A percentile compares a stretch with the other conserved stretches of the same genome.
These are phyloP conservation scores for Tauraco hartlaubi DNA, from an alignment of 2,797 vertebrate genomes.

Conservation along the genomic window DNA sequence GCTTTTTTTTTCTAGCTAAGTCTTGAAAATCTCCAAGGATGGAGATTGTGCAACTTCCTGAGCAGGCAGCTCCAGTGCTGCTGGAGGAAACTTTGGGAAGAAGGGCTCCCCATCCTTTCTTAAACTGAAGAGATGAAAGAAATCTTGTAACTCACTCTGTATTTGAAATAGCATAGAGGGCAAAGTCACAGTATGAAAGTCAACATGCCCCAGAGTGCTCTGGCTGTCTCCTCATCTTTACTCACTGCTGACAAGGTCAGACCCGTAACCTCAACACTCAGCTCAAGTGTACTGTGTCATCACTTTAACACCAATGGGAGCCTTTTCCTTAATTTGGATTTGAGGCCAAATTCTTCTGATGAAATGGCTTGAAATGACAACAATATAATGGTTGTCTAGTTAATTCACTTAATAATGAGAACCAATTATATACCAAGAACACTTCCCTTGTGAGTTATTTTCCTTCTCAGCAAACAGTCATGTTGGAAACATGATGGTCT, in stretches of 20 bases:
- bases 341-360: not conserved
- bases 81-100: not conserved
- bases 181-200: not conserved
- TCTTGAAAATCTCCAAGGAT: not conserved
- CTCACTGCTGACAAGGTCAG: not conserved
- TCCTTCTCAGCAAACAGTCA: not conserved
- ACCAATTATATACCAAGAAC: not conserved
- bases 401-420: not conserved
- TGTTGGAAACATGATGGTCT: not conserved
- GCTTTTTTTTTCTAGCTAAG: not conserved
- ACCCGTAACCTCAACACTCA: not conserved
- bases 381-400: not conserved
- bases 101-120: not conserved
- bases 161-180: not conserved
- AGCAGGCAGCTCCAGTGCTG: fast-evolving
- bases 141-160: not conserved
- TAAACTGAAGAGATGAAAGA: not conserved
- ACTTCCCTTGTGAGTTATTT: not conserved
- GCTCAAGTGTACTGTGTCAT: not conserved
- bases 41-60: not conserved
- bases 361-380: not conserved
- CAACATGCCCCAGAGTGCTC: not conserved
- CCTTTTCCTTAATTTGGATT: not conserved
- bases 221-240: not conserved
- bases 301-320: not conserved